A percentile compares a stretch with the other conserved stretches of the same genome.
These are phyloP conservation scores for Smittia sp. DNA, from an alignment of 2,888 invertebrate species.

Conservation along the genomic window DNA sequence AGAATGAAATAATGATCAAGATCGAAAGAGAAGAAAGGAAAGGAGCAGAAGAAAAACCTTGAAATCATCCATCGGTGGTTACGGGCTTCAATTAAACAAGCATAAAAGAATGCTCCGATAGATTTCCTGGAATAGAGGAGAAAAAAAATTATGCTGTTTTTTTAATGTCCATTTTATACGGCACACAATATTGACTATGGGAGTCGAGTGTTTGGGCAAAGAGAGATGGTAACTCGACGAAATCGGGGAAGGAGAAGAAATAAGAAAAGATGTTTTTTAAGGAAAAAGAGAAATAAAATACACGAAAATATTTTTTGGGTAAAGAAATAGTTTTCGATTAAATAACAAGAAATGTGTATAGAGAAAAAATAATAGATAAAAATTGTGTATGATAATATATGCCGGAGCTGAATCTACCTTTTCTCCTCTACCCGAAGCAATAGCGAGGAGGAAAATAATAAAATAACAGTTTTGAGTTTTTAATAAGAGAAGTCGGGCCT, in stretches of 20 bases:
- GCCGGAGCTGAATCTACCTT: neutral
- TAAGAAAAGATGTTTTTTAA: neutral
- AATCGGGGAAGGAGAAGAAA: neutral
- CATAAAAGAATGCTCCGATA: slow-evolving; percentile 39
- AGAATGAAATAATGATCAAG: slow-evolving; percentile 28
- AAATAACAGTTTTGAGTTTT: slow-evolving; percentile 30
- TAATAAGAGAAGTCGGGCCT: neutral
- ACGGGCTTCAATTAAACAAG: slow-evolving; percentile 37
- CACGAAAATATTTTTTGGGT: slow-evolving; percentile 17
- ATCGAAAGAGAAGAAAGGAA: slow-evolving; percentile 16
- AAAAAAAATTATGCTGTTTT: slow-evolving; percentile 38
- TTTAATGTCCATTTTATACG: slow-evolving; percentile 36
- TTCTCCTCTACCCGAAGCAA: neutral
- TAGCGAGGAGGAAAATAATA: neutral
- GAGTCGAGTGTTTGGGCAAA: slow-evolving; percentile 14
- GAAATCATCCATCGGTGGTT: slow-evolving; percentile 32
- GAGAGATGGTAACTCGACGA: slow-evolving; percentile 2
- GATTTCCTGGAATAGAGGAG: slow-evolving; percentile 33
- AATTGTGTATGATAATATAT: slow-evolving; percentile 37
- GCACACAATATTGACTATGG: neutral
- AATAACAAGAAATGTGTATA: slow-evolving; percentile 28
- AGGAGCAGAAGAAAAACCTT: slow-evolving; percentile 22
- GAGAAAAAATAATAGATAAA: slow-evolving; percentile 35
- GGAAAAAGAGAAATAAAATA: neutral
- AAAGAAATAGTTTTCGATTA: slow-evolving; percentile 35